These are phyloP conservation scores for Drosophila jambulina DNA, from an alignment of 1,140 invertebrate genomes.

Conservation along the genomic window DNA sequence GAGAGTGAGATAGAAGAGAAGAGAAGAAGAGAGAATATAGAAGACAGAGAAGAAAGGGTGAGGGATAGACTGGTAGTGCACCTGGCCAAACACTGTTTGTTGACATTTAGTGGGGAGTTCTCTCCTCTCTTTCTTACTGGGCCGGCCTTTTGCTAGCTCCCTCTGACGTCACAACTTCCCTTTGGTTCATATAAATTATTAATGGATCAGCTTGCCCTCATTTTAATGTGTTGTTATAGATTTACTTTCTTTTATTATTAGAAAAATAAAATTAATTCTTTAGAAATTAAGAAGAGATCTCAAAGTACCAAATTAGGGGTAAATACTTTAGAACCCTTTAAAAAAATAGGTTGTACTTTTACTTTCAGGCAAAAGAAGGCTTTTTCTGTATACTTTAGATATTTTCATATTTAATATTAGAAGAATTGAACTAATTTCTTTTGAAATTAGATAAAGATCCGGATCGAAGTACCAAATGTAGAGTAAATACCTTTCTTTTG, in stretches of 20 bases:
- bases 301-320: neutral
- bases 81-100: constrained; percentile 36
- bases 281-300: neutral
- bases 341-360: no score
- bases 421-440: neutral
- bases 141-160: constrained; percentile 15
- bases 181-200: neutral
- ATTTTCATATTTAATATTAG: no score
- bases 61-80: constrained; percentile 7
- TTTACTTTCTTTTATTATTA: no score
- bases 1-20: neutral
- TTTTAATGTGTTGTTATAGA: neutral
- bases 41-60: neutral
- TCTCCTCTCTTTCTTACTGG: neutral
- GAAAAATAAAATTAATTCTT: neutral
- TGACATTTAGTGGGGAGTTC: constrained; percentile 31
- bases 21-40: neutral
- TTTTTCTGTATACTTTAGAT: no score
- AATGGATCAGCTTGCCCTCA: neutral
- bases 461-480: neutral
- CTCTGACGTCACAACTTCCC: constrained; percentile 27
- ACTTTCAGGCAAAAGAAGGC: no score
- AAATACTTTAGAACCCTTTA: no score
- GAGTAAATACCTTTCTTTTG: no score
- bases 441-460: neutral